Base-by-base conservation (phyloP, 2,113 vertebrate species). In the Polyodon spathula region DNA sequence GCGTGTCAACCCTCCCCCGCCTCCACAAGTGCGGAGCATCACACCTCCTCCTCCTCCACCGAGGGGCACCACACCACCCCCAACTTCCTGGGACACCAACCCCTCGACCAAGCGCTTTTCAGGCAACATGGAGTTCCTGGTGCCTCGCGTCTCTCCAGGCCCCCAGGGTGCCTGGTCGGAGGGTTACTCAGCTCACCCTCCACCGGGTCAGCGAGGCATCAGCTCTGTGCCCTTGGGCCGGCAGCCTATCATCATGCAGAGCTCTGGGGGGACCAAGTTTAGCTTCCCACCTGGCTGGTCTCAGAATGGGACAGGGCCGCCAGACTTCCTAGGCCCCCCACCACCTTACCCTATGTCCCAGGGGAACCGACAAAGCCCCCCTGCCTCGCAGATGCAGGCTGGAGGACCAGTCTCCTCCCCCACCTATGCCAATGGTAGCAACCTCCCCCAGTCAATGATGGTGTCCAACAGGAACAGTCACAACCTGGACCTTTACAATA, bases 241-340 rank as follows among this genome's bases (percentile, higher is more conserved):
- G 62, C 95, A 96, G 63, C 93, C 94, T 37, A 97, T 98, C 73
- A 95, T 97, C 76, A 97, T 97, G 94, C 94, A 93, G 74, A 92
- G 77, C 64, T 85, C 92, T 27, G 85, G 82, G 15, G 87, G 82
- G 8, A 95, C 72, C 70, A 98, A 97, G 69, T 97, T 92, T 66
- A 89, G 67, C 69, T 97, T 92, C 71, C 80, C 93, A 1, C 65
- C 92, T 1, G 84, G 82, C 68, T 91, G 96, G 88, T 70, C 90
- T 66, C 93, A 90, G 64, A 95, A 93, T 6, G 89, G 92, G 57
- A 85, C 66, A 42, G 71, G 88, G 62, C 94, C 94, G 62, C 54
- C 81, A 15, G 96, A 98, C 54, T 97, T 92, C 74, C 80, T 90
- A 61, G 79, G 86, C 54, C 92, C 93, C 1, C 95, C 94, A 0